Base-by-base conservation (phyloP, 2,113 vertebrate genomes). In the Psammodynastes pulverulentus region DNA sequence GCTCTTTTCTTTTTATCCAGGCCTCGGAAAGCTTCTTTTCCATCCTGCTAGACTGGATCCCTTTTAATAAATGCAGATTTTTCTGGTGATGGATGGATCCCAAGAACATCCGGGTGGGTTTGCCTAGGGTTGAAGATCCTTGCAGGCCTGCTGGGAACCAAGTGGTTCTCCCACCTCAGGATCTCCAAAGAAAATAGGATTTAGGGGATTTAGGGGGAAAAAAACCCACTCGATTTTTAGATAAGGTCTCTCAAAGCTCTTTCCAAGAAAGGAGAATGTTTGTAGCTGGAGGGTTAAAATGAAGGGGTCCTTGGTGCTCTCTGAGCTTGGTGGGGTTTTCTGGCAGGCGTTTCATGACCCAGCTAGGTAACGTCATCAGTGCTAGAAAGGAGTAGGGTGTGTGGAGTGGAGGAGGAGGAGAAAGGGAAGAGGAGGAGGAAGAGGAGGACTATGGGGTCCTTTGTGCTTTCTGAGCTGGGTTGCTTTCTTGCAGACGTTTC, bases 201-300 rank as follows among this genome's bases (percentile, higher is more conserved):
- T n/a, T n/a, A 3, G 0, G 1, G 4, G 17, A 5, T 34, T 72
- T 62, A 6, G 2, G 67, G 12, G 4, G 4, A 1, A 1, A n/a
- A 62, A 62, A 13, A 26, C n/a, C n/a, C 10, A 2, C 10, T 26
- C 24, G 0, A 5, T 15, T 67, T 67, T n/a, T 67, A 3, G 54
- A 67, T 13, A 4, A 29, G 13, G 12, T 67, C 4, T 13, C 12
- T 0, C 58, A 13, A n/a, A 13, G 4, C 4, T n/a, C 12, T n/a
- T n/a, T 15, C 29, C 12, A 15, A 67, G 13, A 67, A 67, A 13
- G 29, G 26, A 13, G 29, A 62, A 13, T 62, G 29, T n/a, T 13
- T n/a, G 9, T n/a, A 62, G 58, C 58, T 62, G 9, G 9, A n/a
- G 29, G 58, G 12, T 67, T 13, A 12, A 15, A 29, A 13, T 67